phyloP scores from a whole-genome alignment of 2,888 invertebrate species.

The Tupiocoris notatus region DNA sequence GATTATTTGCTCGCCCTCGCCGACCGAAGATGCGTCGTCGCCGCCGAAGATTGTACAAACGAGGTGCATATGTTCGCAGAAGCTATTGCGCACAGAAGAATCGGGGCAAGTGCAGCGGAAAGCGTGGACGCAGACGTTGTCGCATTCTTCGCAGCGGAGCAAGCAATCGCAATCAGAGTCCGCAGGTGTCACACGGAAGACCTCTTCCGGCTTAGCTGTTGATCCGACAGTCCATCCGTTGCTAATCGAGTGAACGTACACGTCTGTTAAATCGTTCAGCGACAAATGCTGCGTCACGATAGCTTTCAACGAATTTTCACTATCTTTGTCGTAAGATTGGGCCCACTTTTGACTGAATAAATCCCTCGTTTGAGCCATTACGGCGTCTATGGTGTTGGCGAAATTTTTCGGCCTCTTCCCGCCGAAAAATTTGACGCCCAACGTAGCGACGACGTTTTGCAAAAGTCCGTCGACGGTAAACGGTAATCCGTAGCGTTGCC shows the following conservation, averaged over 20 bases:
- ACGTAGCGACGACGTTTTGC: background rate
- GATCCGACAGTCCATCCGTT: background rate
- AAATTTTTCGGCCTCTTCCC: background rate
- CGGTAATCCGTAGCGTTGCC: background rate
- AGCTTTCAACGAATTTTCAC: background rate
- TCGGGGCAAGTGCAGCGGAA: background rate
- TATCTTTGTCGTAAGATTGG: background rate
- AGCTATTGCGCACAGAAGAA: background rate
- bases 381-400: background rate
- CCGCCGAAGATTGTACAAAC: background rate
- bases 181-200: background rate
- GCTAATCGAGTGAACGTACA: background rate
- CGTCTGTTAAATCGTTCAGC: background rate
- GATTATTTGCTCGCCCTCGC: background rate
- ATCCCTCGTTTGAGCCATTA: background rate
- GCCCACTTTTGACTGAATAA: background rate
- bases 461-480: background rate
- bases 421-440: background rate
- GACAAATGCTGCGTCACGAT: background rate
- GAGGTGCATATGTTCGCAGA: background rate
- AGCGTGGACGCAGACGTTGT: background rate
- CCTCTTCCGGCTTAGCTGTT: background rate
- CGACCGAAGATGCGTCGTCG: background rate
- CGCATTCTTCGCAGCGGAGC: background rate
- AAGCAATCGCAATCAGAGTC: background rate